Evolutionary conservation across 2,797 vertebrate species (phyloP).

Genomic region (Helostoma temminkii): DNA sequence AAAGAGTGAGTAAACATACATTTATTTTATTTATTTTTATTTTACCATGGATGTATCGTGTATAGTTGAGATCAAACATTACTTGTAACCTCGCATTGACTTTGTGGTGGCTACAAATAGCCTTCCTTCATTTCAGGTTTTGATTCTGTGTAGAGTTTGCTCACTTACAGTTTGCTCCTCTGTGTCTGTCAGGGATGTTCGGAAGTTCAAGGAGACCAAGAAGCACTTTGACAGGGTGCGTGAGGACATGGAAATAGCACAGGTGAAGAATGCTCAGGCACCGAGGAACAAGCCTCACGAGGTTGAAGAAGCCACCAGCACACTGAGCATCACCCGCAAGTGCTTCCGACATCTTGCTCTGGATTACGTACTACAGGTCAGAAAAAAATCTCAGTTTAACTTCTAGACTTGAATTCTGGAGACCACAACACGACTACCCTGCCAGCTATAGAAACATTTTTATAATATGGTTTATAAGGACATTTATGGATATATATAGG

Average conservation of each 20-base stretch:
- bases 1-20: conserved; percentile 91
- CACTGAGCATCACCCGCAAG: conserved; percentile 91
- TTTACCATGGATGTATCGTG: conserved; percentile 10
- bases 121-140: not conserved
- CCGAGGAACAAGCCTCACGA: conserved; percentile 95
- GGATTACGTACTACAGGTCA: conserved; percentile 95
- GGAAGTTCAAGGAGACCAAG: conserved; percentile 98
- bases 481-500: too few species aligned
- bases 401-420: too few species aligned
- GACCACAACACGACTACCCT: too few species aligned
- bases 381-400: not conserved
- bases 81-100: conserved; percentile 1
- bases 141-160: not conserved
- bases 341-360: conserved; percentile 96
- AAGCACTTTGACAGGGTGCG: conserved; percentile 96
- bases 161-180: not conserved
- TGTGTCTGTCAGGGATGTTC: conserved; percentile 87
- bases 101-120: not conserved
- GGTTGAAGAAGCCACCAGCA: conserved; percentile 93
- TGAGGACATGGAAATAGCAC: conserved; percentile 94
- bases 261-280: conserved; percentile 96
- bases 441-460: too few species aligned
- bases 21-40: too few species aligned
- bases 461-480: too few species aligned
- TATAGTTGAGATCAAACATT: conserved; percentile 9